A percentile compares a stretch with the other conserved stretches of the same genome.
Conservation (phyloP, 2,113 vertebrate genomes). For the Macquaria ambigua region DNA sequence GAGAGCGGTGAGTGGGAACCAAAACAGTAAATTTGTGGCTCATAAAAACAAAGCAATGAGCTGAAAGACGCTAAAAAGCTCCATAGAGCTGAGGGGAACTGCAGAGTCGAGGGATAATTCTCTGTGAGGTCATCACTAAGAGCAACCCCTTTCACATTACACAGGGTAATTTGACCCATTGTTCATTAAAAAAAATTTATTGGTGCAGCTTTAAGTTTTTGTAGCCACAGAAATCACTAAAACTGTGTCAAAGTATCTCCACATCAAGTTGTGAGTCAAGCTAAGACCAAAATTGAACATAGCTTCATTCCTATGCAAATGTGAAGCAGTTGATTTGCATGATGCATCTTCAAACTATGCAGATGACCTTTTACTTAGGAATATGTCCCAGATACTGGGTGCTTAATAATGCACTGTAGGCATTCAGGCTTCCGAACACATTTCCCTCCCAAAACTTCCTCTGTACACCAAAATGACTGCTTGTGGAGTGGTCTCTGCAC, state of each 20-base stretch:
- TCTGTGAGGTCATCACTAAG: neutral
- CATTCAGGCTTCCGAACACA: slow-evolving; percentile 42
- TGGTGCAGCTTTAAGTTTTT: neutral
- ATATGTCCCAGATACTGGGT: slow-evolving; percentile 50
- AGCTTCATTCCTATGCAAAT: slow-evolving; percentile 48
- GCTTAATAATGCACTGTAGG: slow-evolving; percentile 56
- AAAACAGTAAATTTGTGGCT: neutral
- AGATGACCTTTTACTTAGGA: slow-evolving; percentile 63
- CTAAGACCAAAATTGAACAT: neutral
- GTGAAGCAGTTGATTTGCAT: slow-evolving; percentile 50
- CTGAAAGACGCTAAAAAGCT: neutral
- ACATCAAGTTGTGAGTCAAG: neutral
- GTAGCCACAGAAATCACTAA: neutral
- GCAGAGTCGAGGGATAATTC: neutral
- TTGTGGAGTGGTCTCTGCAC: slow-evolving; percentile 42
- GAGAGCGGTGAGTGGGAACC: neutral
- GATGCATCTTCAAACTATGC: slow-evolving; percentile 53
- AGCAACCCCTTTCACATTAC: neutral
- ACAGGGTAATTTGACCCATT: neutral
- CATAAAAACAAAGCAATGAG: neutral
- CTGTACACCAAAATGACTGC: slow-evolving; percentile 35
- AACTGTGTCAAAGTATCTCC: neutral
- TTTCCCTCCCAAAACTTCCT: slow-evolving; percentile 46
- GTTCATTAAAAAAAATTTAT: neutral
- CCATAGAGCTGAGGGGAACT: neutral